Conservation (phyloP, 2,797 vertebrate genomes). For the Gallinago stenura region DNA sequence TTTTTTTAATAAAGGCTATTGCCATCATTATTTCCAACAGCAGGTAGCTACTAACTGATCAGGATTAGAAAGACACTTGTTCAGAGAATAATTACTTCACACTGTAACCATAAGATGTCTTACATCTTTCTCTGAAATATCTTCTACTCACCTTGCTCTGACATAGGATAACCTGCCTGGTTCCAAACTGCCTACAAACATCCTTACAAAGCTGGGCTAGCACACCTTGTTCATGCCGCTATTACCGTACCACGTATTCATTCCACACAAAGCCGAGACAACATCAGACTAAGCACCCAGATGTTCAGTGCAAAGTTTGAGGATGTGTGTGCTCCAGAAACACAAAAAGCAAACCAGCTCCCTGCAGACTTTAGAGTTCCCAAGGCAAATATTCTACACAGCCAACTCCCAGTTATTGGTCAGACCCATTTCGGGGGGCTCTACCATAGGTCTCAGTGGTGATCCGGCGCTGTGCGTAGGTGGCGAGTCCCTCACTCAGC, state of each 20-base stretch:
- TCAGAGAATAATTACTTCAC: not conserved
- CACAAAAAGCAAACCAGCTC: not conserved
- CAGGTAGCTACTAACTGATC: not conserved
- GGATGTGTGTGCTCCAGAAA: not conserved
- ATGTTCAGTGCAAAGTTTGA: not conserved
- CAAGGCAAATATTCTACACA: not conserved
- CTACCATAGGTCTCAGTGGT: conserved; percentile 92
- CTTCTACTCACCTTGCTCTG: not conserved
- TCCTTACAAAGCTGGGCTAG: not conserved
- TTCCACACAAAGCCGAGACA: not conserved
- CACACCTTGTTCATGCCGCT: not conserved
- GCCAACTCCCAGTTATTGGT: not conserved
- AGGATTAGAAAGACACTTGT: not conserved
- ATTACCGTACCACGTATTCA: not conserved
- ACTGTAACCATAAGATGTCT: not conserved
- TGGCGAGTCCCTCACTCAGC: conserved; percentile 96
- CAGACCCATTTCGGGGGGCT: too few species aligned
- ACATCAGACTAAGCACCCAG: not conserved
- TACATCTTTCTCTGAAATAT: not conserved
- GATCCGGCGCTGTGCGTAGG: conserved; percentile 95
- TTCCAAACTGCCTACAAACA: not conserved
- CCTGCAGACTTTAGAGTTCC: not conserved
- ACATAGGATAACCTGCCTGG: not conserved
- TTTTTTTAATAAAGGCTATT: not conserved
- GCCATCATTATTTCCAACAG: not conserved